Conservation (phyloP, 2,888 invertebrate species). For the Zeuzera pyrina region DNA sequence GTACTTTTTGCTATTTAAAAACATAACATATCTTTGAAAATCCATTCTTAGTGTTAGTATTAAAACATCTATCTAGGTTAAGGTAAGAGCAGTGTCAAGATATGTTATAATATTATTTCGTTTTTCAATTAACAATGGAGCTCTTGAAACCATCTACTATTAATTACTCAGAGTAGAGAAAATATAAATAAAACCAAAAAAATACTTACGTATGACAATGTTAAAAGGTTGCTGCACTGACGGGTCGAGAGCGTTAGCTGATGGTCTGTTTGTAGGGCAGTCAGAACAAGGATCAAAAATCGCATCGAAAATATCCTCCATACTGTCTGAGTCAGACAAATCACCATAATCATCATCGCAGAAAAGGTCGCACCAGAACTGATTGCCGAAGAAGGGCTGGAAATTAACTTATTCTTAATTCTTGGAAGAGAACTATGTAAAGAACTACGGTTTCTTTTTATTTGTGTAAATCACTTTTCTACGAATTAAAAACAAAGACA, state of each 20-base stretch:
- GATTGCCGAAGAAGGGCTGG: slow-evolving; percentile 37
- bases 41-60: no score
- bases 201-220: slow-evolving; percentile 33
- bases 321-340: slow-evolving; percentile 21
- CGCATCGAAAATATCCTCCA: slow-evolving; percentile 15
- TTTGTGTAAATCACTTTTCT: no score
- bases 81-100: no score
- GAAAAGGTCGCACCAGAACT: slow-evolving; percentile 31
- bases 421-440: no score
- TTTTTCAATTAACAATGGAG: no score
- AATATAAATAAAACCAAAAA: not conserved
- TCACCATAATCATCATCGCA: slow-evolving; percentile 34
- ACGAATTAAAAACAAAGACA: no score
- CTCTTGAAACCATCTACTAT: no score
- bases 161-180: not conserved
- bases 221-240: slow-evolving; percentile 19
- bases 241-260: slow-evolving; percentile 14
- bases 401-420: no score
- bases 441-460: not conserved
- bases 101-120: no score
- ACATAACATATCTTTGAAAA: no score
- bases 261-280: slow-evolving; percentile 14
- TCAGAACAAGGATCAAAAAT: slow-evolving; percentile 19
- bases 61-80: no score
- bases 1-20: no score